Conservation (phyloP, 2,113 vertebrate genomes). For the Phyllostomus discolor region DNA sequence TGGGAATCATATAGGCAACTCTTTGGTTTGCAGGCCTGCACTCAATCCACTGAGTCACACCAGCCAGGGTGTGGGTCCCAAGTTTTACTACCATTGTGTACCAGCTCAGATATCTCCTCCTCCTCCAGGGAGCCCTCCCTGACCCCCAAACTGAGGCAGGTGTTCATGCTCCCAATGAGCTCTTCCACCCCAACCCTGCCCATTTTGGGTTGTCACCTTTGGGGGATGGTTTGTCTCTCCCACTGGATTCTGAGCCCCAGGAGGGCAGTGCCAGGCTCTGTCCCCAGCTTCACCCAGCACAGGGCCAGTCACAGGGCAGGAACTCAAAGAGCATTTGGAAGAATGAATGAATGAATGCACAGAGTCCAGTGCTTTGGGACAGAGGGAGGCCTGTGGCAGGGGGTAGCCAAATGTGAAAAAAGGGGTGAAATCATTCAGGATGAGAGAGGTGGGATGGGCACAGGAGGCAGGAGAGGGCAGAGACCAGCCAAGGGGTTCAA, state of each 20-base stretch:
- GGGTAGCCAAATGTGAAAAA: not conserved
- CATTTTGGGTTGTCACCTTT: not conserved
- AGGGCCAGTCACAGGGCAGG: not conserved
- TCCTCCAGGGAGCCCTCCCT: not conserved
- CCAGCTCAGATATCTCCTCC: not conserved
- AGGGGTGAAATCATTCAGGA: not conserved
- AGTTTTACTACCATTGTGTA: not conserved
- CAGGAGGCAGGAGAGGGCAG: not conserved
- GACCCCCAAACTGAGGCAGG: not conserved
- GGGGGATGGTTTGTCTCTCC: not conserved
- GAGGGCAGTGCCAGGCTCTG: not conserved
- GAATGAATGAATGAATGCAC: not conserved
- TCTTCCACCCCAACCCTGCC: not conserved
- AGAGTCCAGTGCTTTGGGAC: not conserved
- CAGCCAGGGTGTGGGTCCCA: not conserved
- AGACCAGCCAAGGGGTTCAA: not conserved
- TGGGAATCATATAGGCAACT: too few relatives aligned
- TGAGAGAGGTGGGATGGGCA: not conserved
- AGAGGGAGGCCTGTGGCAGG: too few relatives aligned
- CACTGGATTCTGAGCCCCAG: not conserved
- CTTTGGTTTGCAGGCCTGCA: too few relatives aligned
- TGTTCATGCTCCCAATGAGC: not conserved
- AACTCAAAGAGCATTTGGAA: not conserved
- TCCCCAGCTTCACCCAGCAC: not conserved
- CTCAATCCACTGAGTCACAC: too few relatives aligned